A percentile compares a stretch with the other conserved stretches of the same genome.
Conservation (phyloP, 2,113 vertebrate species). For the Pygoscelis antarcticus region DNA sequence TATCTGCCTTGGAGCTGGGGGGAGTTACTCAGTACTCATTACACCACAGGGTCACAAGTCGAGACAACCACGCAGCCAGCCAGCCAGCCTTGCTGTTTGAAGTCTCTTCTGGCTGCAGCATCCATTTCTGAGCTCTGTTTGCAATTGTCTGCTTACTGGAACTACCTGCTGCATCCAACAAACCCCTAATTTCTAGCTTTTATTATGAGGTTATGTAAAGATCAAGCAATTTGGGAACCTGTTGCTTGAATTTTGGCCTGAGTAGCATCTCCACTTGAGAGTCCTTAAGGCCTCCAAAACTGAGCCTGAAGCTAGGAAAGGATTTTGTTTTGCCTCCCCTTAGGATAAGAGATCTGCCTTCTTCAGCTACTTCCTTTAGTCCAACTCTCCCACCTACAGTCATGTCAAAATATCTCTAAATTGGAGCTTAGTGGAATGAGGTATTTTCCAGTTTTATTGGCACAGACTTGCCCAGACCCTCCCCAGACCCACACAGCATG, state of each 20-base stretch:
- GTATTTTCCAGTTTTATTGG: neutral
- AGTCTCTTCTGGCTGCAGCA: neutral
- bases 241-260: neutral
- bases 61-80: neutral
- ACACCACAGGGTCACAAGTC: neutral
- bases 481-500: neutral
- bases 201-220: neutral
- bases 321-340: neutral
- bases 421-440: neutral
- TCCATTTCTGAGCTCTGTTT: neutral
- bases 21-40: neutral
- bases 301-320: neutral
- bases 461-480: neutral
- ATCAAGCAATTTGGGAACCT: neutral
- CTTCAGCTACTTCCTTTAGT: neutral
- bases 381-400: neutral
- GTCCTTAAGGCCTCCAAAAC: neutral
- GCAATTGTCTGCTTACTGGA: neutral
- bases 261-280: neutral
- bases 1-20: neutral
- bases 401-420: neutral
- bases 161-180: neutral
- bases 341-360: neutral
- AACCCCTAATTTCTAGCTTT: accelerated
- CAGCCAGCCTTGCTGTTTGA: neutral